Evolutionary conservation across 2,888 invertebrate genomes (phyloP).

Genomic region (Antitype chi): DNA sequence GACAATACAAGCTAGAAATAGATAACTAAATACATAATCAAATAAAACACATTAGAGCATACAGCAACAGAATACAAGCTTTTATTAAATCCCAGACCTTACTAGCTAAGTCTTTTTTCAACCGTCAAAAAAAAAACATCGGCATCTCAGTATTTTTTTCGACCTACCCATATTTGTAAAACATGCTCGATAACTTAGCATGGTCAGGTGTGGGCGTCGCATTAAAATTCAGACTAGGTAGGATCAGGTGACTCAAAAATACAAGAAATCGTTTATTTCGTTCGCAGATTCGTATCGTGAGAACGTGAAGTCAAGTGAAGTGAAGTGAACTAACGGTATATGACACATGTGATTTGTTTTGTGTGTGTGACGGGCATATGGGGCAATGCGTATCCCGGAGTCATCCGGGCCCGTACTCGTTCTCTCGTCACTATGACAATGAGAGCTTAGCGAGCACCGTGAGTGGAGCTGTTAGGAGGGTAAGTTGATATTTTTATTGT

Average conservation of each 20-base stretch:
- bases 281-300: slow-evolving; percentile 58
- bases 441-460: slow-evolving; percentile 86
- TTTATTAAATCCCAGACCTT: background rate
- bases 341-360: slow-evolving; percentile 69
- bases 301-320: slow-evolving; percentile 59
- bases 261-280: slow-evolving; percentile 35
- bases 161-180: slow-evolving; percentile 52
- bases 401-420: slow-evolving; percentile 87
- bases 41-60: background rate
- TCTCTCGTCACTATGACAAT: slow-evolving; percentile 87
- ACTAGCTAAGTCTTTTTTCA: background rate
- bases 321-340: slow-evolving; percentile 54
- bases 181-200: slow-evolving; percentile 40
- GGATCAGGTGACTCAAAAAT: slow-evolving; percentile 40
- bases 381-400: slow-evolving; percentile 95
- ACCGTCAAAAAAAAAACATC: slow-evolving; percentile 4
- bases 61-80: background rate
- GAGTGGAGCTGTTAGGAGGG: slow-evolving; percentile 79
- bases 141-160: slow-evolving; percentile 29
- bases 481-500: slow-evolving; percentile 66
- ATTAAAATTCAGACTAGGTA: slow-evolving; percentile 64
- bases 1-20: background rate
- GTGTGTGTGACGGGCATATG: slow-evolving; percentile 88
- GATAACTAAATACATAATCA: too few relatives aligned
- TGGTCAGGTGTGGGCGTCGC: slow-evolving; percentile 55